Conservation (phyloP, 1,140 invertebrate species). For the Oryctes rhinoceros region DNA sequence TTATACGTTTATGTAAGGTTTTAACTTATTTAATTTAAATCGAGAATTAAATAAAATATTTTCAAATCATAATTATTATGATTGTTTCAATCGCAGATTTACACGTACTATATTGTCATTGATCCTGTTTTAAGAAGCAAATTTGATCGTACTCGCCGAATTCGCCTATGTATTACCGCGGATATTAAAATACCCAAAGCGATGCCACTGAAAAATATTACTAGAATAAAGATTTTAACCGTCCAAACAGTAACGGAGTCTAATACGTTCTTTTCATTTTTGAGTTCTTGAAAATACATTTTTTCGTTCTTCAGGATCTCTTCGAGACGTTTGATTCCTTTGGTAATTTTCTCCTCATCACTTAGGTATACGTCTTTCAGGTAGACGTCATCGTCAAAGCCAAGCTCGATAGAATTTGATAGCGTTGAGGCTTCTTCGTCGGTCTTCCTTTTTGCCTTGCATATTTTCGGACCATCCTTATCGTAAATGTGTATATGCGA, state of each 20-base stretch:
- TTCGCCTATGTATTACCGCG: not conserved
- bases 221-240: conserved; percentile 18
- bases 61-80: no score
- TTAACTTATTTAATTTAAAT: no score
- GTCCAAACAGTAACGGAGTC: conserved; percentile 1
- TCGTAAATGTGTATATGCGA: conserved; percentile 31
- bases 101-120: not conserved
- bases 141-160: not conserved
- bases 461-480: conserved; percentile 26
- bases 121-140: conserved; percentile 1
- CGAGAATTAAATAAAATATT: no score
- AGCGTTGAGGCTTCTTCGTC: not conserved
- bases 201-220: conserved; percentile 37
- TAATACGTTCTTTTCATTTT: conserved; percentile 9
- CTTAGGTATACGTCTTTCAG: not conserved
- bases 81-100: no score
- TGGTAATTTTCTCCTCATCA: conserved; percentile 7
- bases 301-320: conserved; percentile 40
- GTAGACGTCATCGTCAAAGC: not conserved
- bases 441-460: not conserved
- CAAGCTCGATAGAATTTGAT: not conserved
- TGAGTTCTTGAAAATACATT: conserved; percentile 36
- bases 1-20: no score
- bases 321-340: conserved; percentile 21
- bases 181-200: conserved; percentile 28